Conservation (phyloP, 2,888 invertebrate genomes). For the Synergus laeviventris region DNA sequence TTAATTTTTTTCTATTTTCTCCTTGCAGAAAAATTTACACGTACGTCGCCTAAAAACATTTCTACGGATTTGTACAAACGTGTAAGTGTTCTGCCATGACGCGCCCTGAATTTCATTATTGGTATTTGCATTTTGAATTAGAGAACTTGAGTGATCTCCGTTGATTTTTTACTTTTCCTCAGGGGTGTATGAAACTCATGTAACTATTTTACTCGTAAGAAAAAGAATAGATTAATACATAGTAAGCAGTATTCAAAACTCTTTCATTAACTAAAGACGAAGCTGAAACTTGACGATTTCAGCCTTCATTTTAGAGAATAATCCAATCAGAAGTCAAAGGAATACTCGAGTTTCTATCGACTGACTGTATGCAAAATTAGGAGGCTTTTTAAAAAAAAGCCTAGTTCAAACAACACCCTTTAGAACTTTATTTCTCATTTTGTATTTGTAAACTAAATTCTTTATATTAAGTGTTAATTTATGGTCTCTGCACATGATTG, state of each 20-base stretch:
- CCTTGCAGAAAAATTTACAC: conserved; percentile 90
- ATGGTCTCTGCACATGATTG: neutral
- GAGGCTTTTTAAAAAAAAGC: neutral
- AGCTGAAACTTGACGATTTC: neutral
- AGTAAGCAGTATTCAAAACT: conserved; percentile 12
- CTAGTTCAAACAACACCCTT: neutral
- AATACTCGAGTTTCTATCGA: neutral
- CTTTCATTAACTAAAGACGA: neutral
- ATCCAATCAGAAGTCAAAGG: neutral
- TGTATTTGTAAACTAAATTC: neutral
- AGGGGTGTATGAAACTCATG: conserved; percentile 21
- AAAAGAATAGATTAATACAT: conserved; percentile 23
- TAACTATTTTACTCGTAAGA: conserved; percentile 32
- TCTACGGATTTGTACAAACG: conserved; percentile 72
- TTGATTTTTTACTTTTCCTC: conserved; percentile 24
- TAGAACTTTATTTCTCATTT: neutral
- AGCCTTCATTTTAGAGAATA: neutral
- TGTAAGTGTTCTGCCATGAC: conserved; percentile 61
- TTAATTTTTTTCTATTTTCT: conserved; percentile 44
- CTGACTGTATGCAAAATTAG: neutral
- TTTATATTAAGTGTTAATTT: neutral
- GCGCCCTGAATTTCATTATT: conserved; percentile 44
- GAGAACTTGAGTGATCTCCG: conserved; percentile 33
- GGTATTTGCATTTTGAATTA: conserved; percentile 22
- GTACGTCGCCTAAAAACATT: conserved; percentile 88